Percentiles rank a stretch among this genome's conserved stretches.
phyloP scores from a whole-genome alignment of 2,888 invertebrate species.

The Parnassius smintheus region DNA sequence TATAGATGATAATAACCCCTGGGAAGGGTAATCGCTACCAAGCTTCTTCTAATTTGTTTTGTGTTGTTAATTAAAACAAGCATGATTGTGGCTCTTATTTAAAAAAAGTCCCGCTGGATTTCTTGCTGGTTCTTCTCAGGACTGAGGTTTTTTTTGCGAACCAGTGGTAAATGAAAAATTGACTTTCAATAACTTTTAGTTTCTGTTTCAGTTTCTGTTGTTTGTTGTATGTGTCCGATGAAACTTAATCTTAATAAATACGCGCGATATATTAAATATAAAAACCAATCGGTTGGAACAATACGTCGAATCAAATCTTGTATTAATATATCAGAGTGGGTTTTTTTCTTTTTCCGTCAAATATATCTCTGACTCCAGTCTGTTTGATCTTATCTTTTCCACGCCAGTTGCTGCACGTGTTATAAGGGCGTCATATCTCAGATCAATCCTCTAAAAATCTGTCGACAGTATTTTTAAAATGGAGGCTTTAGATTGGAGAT shows the following conservation, averaged over 20 bases:
- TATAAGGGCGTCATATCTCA: slow-evolving; percentile 33
- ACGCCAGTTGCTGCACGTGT: slow-evolving; percentile 34
- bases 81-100: too few species aligned
- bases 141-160: too few species aligned
- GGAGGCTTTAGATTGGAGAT: not conserved
- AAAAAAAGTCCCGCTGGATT: too few species aligned
- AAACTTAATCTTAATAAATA: slow-evolving; percentile 8
- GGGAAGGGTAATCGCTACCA: too few species aligned
- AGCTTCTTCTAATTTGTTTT: too few species aligned
- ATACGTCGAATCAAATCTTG: slow-evolving; percentile 11
- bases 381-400: slow-evolving; percentile 40
- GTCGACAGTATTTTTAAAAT: slow-evolving; percentile 11
- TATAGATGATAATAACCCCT: too few species aligned
- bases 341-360: slow-evolving; percentile 33
- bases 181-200: too few species aligned
- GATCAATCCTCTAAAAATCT: slow-evolving; percentile 30
- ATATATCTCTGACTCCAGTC: slow-evolving; percentile 30
- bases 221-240: not conserved
- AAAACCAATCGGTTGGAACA: slow-evolving; percentile 8
- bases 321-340: slow-evolving; percentile 23
- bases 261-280: slow-evolving; percentile 5
- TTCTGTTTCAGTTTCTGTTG: too few species aligned
- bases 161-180: too few species aligned
- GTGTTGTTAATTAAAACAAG: too few species aligned
- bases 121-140: too few species aligned